Percentiles rank a stretch among this genome's conserved stretches.
Conservation (phyloP, 2,888 invertebrate genomes). For the Scelioninae gen. 1 region DNA sequence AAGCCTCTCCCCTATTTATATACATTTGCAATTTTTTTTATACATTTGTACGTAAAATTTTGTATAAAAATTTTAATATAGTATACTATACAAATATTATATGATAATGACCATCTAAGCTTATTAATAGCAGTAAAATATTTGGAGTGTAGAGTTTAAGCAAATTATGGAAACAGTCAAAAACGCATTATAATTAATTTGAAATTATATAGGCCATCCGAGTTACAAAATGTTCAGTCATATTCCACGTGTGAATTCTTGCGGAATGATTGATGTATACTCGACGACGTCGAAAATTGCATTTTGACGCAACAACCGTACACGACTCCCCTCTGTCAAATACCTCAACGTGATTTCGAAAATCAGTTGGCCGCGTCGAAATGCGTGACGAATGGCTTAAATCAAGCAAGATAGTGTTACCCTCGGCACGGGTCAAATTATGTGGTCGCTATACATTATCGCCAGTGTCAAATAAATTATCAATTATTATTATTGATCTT, state of each 20-base stretch:
- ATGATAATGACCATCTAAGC: too few relatives aligned
- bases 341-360: conserved; percentile 65
- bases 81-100: too few relatives aligned
- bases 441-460: conserved; percentile 61
- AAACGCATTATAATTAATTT: conserved; percentile 56
- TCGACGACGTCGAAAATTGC: conserved; percentile 69
- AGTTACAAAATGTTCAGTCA: conserved; percentile 62
- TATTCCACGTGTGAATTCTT: conserved; percentile 65
- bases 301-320: conserved; percentile 67
- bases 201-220: conserved; percentile 48
- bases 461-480: conserved; percentile 60
- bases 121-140: conserved; percentile 6
- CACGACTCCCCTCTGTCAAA: conserved; percentile 66
- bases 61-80: too few relatives aligned
- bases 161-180: conserved; percentile 39
- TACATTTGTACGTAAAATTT: too few relatives aligned
- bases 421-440: conserved; percentile 58
- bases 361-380: conserved; percentile 70
- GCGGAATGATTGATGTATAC: conserved; percentile 70
- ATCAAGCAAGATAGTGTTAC: conserved; percentile 68
- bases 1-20: too few relatives aligned
- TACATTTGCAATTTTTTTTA: too few relatives aligned
- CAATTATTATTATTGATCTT: conserved; percentile 56
- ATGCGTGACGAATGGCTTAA: conserved; percentile 69
- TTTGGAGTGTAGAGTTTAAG: conserved; percentile 15